Base-by-base conservation (phyloP, 1,140 invertebrate species). In the Pachypsylla venusta region DNA sequence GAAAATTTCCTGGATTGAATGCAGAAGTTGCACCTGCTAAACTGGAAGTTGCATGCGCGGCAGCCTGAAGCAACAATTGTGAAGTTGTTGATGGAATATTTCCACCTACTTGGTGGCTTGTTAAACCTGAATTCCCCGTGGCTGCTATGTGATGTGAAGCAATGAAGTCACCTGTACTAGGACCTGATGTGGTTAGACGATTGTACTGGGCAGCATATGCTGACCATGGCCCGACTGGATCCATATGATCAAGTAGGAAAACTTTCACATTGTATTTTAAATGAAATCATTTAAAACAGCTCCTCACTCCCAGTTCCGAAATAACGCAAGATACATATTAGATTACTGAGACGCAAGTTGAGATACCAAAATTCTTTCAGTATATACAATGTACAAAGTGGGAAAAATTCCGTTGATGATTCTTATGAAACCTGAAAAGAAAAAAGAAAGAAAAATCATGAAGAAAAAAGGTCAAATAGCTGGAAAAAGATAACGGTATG, bases 201-300 rank as follows among this genome's bases (percentile, higher is more conserved):
- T 84, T 84, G 76, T 84, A 84, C 54, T 81, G 80, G 66, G 81
- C 75, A 69, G 77, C 76, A 70, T 63, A 64, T 24, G 64, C 63
- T 54, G 77, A 79, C 83, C 83, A 85, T 75, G 83, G 81, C 75
- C 81, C 82, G 72, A 82, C 81, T 69, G 83, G 82, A 81, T 85
- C 83, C 82, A 85, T 85, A 25, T 26, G 58, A 48, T 48, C 42
- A 48, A 48, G 42, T 48, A 48, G 42, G 42, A 48, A 48, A 48
- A 10, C 42, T 48, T 48, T 48, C 42, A 48, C 42, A 48, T 48
- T 7, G 5, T 48, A 48, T 48, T 48, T n/a, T 48, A 48, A 48
- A 7, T 5, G 42, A 48, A 48, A 48, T 48, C 42, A 48, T 48
- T 48, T n/a, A 48, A 4, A 48, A 48, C 42, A 48, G 42, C 16